Percentiles rank a stretch among this genome's conserved stretches.
Conservation (phyloP, 2,113 vertebrate genomes). For the Peromyscus polionotus region DNA sequence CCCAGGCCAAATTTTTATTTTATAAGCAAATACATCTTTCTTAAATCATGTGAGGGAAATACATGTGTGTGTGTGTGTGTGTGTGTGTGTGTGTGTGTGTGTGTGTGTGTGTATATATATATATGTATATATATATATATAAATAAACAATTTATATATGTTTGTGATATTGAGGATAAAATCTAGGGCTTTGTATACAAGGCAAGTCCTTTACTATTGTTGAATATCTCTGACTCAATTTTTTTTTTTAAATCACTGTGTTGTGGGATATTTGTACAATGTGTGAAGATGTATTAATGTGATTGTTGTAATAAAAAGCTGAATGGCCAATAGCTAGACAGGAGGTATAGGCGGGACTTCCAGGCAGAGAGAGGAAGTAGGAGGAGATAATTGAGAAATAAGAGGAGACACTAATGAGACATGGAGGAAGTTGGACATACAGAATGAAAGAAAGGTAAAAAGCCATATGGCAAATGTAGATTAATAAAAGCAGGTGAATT, state of each 20-base stretch:
- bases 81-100: neutral
- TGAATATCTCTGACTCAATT: neutral
- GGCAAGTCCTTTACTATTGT: neutral
- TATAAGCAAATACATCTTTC: neutral
- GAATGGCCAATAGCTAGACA: neutral
- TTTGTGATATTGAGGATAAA: neutral
- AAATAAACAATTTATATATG: no score
- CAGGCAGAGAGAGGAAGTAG: neutral
- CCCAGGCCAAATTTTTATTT: neutral
- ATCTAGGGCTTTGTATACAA: neutral
- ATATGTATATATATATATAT: no score
- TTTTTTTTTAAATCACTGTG: constrained; percentile 6
- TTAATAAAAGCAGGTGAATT: neutral
- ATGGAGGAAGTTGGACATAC: neutral
- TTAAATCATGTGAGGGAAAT: neutral
- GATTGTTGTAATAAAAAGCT: neutral
- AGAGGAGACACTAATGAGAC: neutral
- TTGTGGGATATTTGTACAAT: no score
- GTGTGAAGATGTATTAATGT: neutral
- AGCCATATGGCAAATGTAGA: neutral
- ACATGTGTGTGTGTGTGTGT: no score
- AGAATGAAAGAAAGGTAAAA: neutral
- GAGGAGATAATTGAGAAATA: neutral
- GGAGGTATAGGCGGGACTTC: neutral
- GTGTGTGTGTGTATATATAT: no score